Evolutionary conservation across 2,113 vertebrate genomes (phyloP).

Genomic region (Vulpes vulpes): DNA sequence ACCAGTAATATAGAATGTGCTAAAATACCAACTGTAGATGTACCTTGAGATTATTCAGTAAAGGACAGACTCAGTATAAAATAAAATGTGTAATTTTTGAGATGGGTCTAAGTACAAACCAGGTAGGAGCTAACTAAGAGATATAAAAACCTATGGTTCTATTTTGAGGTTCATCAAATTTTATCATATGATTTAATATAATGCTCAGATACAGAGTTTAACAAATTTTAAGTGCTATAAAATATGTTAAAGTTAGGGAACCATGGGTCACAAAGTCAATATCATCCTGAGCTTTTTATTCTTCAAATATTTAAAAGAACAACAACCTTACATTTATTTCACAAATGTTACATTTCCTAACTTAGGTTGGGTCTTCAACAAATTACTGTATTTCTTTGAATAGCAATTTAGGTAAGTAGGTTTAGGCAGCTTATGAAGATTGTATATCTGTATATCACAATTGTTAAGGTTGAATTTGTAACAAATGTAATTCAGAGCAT

Average conservation of each 20-base stretch:
- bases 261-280: background rate
- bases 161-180: background rate
- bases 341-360: background rate
- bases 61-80: background rate
- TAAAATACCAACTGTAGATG: conserved; percentile 23
- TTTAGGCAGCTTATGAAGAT: background rate
- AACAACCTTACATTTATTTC: background rate
- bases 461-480: background rate
- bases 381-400: background rate
- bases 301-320: conserved; percentile 39
- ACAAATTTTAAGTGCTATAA: conserved; percentile 5
- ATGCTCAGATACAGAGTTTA: background rate
- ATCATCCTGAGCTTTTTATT: background rate
- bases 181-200: background rate
- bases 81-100: background rate
- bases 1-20: background rate
- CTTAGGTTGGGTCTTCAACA: background rate
- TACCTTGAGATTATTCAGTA: background rate
- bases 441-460: background rate
- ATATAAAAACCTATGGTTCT: background rate
- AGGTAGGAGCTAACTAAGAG: background rate
- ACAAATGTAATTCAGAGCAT: background rate
- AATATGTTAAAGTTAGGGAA: background rate
- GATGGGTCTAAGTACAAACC: background rate
- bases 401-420: background rate